These are phyloP conservation scores for Ornithoptera priamus DNA, from an alignment of 2,888 invertebrate species.

Conservation along the genomic window DNA sequence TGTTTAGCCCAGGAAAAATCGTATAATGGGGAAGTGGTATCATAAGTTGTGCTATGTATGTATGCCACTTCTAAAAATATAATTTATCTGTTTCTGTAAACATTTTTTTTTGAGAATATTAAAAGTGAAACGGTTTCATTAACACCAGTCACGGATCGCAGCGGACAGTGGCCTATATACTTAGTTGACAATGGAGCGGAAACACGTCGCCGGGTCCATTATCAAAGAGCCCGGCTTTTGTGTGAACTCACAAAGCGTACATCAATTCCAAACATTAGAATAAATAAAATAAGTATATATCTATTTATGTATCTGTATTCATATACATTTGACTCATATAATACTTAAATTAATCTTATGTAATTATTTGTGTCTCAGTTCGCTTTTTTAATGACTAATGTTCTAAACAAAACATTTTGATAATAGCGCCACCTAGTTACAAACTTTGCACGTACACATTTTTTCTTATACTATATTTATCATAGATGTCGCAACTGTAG, in stretches of 20 bases:
- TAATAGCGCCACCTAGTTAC: neutral
- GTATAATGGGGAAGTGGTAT: too few relatives aligned
- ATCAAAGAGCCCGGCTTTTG: constrained; percentile 10
- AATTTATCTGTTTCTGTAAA: neutral
- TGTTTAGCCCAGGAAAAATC: too few relatives aligned
- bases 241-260: constrained; percentile 1
- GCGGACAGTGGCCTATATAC: constrained; percentile 24
- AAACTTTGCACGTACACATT: neutral
- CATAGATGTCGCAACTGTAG: neutral
- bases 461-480: neutral
- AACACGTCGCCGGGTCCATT: neutral
- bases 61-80: too few relatives aligned
- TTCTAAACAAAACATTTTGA: neutral
- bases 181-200: constrained; percentile 20
- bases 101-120: neutral
- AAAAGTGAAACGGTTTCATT: neutral
- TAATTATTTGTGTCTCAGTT: too few relatives aligned
- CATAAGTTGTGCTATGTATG: too few relatives aligned
- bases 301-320: too few relatives aligned
- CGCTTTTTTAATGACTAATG: too few relatives aligned
- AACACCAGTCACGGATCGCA: constrained; percentile 1
- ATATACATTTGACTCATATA: too few relatives aligned
- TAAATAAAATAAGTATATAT: neutral
- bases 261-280: constrained; percentile 6
- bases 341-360: too few relatives aligned